phyloP scores from a whole-genome alignment of 2,797 vertebrate species.

The Sebastes nivosus region DNA sequence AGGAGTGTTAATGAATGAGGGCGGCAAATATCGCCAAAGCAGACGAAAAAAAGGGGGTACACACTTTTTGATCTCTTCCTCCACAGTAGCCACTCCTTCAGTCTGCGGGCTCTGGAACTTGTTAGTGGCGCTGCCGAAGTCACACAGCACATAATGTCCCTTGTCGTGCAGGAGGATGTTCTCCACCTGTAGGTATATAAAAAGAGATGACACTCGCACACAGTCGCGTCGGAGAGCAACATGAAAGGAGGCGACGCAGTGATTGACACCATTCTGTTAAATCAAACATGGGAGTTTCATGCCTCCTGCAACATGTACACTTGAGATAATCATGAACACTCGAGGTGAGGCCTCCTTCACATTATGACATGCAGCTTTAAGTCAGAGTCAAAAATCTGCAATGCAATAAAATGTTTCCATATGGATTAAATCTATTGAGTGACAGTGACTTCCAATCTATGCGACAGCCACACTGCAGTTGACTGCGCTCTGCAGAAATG shows the following conservation, averaged over 20 bases:
- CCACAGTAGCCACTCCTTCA: constrained; percentile 92
- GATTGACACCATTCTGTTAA: background rate
- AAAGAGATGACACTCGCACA: constrained; percentile 1
- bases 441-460: background rate
- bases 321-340: background rate
- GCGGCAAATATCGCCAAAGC: background rate
- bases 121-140: constrained; percentile 97
- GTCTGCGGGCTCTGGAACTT: constrained; percentile 95
- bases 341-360: background rate
- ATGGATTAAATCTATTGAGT: background rate
- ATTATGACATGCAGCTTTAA: background rate
- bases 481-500: background rate
- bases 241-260: background rate
- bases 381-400: background rate
- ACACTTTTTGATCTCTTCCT: constrained; percentile 99
- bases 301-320: background rate
- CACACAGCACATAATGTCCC: constrained; percentile 97
- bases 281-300: background rate
- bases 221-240: background rate
- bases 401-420: constrained; percentile 1
- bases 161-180: constrained; percentile 97
- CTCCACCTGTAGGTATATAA: constrained; percentile 86
- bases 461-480: background rate
- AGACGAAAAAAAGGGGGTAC: constrained; percentile 46
- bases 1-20: background rate